These are phyloP conservation scores for Argya squamiceps DNA, from an alignment of 2,797 vertebrate genomes.

Conservation along the genomic window DNA sequence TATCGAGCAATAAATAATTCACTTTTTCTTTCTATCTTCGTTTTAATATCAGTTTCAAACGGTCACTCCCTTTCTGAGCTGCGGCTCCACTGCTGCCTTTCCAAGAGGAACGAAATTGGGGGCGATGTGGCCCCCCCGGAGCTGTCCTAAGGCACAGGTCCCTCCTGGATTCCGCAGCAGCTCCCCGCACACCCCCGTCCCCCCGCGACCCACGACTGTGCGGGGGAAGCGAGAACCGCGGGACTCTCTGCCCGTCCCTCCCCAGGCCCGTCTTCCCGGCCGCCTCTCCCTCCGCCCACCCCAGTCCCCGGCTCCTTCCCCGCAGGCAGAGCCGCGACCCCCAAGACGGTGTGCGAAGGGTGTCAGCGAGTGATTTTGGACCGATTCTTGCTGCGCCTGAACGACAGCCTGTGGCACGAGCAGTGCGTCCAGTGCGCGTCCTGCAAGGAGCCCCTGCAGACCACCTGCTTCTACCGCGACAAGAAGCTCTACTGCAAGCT, in stretches of 20 bases:
- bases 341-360: slow-evolving; percentile 86
- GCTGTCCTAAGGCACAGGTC: background rate
- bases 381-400: slow-evolving; percentile 91
- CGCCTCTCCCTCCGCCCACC: background rate
- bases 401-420: slow-evolving; percentile 93
- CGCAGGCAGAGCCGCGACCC: slow-evolving; percentile 76
- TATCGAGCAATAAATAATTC: background rate
- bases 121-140: background rate
- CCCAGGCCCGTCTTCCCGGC: background rate
- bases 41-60: background rate
- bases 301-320: background rate
- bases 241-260: background rate
- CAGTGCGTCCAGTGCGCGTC: slow-evolving; percentile 87
- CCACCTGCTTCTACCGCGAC: slow-evolving; percentile 92
- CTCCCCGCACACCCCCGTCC: background rate
- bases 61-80: background rate
- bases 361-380: slow-evolving; percentile 89
- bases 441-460: slow-evolving; percentile 88
- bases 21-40: background rate
- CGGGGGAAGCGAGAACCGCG: background rate
- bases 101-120: slow-evolving; percentile 42
- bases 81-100: background rate
- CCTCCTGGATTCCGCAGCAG: background rate
- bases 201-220: background rate
- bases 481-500: slow-evolving; percentile 93